Evolutionary conservation across 2,797 vertebrate genomes (phyloP).

Genomic region (Manis javanica): DNA sequence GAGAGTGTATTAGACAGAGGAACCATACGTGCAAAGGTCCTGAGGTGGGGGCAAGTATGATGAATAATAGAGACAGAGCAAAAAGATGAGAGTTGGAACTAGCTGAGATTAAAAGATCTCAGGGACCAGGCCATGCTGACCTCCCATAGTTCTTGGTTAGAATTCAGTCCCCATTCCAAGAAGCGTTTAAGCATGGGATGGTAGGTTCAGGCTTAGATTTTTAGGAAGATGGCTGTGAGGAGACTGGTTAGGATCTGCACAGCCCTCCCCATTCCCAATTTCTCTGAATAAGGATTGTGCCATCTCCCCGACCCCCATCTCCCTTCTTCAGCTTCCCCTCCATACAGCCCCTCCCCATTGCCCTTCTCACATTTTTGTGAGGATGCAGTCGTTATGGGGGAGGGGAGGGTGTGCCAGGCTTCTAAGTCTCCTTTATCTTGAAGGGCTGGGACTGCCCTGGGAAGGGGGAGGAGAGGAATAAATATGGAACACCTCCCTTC

Average conservation of each 20-base stretch:
- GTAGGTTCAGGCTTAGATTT: neutral
- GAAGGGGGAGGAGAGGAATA: neutral
- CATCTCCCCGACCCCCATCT: neutral
- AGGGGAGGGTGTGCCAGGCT: slow-evolving; percentile 92
- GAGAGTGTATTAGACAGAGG: neutral
- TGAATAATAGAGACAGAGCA: neutral
- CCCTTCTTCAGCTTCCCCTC: neutral
- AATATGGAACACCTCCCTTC: neutral
- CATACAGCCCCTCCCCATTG: neutral
- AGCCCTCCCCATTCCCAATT: neutral
- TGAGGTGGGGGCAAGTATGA: neutral
- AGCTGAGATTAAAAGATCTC: neutral
- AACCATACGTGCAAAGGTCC: slow-evolving; percentile 1
- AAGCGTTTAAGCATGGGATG: neutral
- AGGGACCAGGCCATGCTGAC: neutral
- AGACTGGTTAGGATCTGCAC: neutral
- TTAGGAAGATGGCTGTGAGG: neutral
- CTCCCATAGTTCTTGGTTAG: neutral
- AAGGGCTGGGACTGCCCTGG: slow-evolving; percentile 86
- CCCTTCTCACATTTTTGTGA: slow-evolving; percentile 92
- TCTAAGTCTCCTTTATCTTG: slow-evolving; percentile 95
- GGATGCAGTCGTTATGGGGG: slow-evolving; percentile 93
- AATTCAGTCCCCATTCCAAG: neutral
- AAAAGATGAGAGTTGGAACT: neutral
- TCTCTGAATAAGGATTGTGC: neutral